Base-by-base conservation (phyloP, 2,888 invertebrate genomes). In the Mythimna albipuncta region DNA sequence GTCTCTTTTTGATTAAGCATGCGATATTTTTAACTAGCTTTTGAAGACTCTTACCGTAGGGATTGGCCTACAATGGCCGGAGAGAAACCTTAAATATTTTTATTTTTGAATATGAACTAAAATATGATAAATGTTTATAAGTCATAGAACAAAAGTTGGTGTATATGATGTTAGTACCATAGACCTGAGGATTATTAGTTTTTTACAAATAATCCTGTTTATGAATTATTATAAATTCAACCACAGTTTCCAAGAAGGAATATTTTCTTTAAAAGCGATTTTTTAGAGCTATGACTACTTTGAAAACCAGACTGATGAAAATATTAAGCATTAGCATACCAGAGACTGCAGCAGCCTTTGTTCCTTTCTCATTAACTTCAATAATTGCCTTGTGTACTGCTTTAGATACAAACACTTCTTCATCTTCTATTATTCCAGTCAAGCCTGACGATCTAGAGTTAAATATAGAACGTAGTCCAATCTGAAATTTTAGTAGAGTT, bases 281-380 rank as follows among this genome's bases (percentile, higher is more conserved):
- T 11, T 10, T 47, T 4, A 54, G 10, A 54, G 21, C 57, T 50
- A 26, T 50, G 19, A 19, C 50, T 50, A 50, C 64, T 35, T 64
- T 3, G 1, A 67, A 64, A 47, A 47, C 5, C 21, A 58, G 5
- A 58, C 0, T 35, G 9, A 6, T 71, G 21, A 21, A 44, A 41
- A 44, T 35, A 26, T 44, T 1, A 26, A 11, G 11, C 3, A 21
- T 35, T 21, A 7, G 91, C 96, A 96, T 94, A 98, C 98, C 97
- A 79, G 98, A 97, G 10, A 97, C 97, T 10, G 98, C 98, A 41
- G 98, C 97, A 3, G 98, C 98, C 89, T 98, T 97, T 3, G 98
- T 97, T 0, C 99, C 98, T 85, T 97, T 97, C 90, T 99, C 98
- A 88, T 97, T 97, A 0, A 99, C 98, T 87, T 98, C 98, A 84